Conservation (phyloP, 2,888 invertebrate genomes). For the Hartigia nigra region DNA sequence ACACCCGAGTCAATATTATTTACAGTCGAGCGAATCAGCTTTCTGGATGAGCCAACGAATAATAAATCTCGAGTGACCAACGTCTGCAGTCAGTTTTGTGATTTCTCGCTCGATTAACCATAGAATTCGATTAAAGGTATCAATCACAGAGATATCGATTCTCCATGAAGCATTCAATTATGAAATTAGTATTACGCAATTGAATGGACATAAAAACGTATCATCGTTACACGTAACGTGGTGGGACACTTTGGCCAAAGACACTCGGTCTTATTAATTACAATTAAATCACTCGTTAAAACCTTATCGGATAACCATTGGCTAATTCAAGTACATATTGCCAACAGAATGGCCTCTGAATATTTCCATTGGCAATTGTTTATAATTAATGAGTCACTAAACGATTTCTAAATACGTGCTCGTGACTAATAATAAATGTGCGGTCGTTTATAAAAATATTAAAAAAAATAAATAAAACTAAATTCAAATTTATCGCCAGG, state of each 20-base stretch:
- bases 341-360: not conserved
- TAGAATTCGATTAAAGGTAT: not conserved
- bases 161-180: not conserved
- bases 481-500: not conserved
- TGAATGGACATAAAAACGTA: no score
- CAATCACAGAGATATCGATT: not conserved
- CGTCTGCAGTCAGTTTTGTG: not conserved
- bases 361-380: not conserved
- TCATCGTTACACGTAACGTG: not conserved
- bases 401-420: not conserved
- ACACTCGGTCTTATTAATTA: not conserved
- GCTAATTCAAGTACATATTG: not conserved
- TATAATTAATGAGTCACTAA: not conserved
- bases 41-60: not conserved
- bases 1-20: not conserved
- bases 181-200: no score
- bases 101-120: not conserved
- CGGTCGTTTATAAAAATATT: no score
- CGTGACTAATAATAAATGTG: not conserved
- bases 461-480: no score
- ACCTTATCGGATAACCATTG: not conserved
- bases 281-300: not conserved
- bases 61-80: not conserved
- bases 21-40: not conserved
- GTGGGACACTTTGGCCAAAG: not conserved